These are phyloP conservation scores for Nannoperca australis DNA, from an alignment of 2,797 vertebrate genomes.

Conservation along the genomic window DNA sequence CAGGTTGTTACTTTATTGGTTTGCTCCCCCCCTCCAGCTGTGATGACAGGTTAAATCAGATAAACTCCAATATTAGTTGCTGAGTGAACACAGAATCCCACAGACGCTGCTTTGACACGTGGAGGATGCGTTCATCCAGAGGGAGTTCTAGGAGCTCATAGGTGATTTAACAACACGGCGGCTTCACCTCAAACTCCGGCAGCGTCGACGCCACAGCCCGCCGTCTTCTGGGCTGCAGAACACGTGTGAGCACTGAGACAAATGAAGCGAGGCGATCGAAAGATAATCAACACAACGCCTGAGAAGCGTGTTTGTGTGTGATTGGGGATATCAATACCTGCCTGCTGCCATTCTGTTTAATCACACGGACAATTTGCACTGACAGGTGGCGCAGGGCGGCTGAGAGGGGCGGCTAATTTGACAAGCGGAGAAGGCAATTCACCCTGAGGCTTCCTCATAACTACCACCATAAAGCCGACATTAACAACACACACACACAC, in stretches of 20 bases:
- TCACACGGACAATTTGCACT: slow-evolving; percentile 44
- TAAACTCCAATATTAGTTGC: not conserved
- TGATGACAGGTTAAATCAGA: not conserved
- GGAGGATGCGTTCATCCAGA: slow-evolving; percentile 35
- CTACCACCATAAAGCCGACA: slow-evolving; percentile 30
- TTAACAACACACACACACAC: slow-evolving; percentile 9
- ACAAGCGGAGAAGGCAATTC: slow-evolving; percentile 40
- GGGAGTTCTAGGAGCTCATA: slow-evolving; percentile 25
- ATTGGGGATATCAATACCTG: slow-evolving; percentile 28
- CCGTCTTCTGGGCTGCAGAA: not conserved
- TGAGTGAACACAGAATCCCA: slow-evolving; percentile 3
- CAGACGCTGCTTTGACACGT: not conserved
- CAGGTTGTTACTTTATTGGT: slow-evolving; percentile 15
- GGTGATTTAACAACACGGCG: slow-evolving; percentile 38
- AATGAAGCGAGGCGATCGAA: slow-evolving; percentile 16
- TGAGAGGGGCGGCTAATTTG: slow-evolving; percentile 28
- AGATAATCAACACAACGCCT: slow-evolving; percentile 29
- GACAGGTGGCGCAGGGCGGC: slow-evolving; percentile 23
- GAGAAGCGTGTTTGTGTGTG: slow-evolving; percentile 15
- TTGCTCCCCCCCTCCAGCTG: not conserved
- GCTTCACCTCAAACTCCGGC: slow-evolving; percentile 1
- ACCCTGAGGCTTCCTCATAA: slow-evolving; percentile 35
- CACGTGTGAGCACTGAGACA: slow-evolving; percentile 12
- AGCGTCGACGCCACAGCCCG: slow-evolving; percentile 5
- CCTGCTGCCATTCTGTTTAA: slow-evolving; percentile 40